These are phyloP conservation scores for Ferrisia virgata DNA, from an alignment of 2,888 invertebrate genomes.

Conservation along the genomic window DNA sequence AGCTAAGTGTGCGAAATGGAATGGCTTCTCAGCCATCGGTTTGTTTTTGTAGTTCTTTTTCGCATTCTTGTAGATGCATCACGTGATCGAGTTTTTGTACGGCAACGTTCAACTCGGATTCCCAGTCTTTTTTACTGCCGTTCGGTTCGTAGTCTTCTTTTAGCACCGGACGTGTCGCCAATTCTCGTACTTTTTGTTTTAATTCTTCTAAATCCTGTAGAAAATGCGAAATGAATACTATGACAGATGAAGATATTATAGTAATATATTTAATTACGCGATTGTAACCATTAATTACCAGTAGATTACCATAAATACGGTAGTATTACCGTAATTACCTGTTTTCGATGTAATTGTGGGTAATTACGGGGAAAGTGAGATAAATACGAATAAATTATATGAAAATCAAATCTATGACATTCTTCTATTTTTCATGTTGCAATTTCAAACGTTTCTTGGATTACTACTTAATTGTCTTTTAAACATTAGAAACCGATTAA, in stretches of 20 bases:
- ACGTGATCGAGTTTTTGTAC: conserved; percentile 74
- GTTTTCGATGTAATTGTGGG: too few species aligned
- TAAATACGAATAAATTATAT: too few species aligned
- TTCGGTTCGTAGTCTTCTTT: conserved; percentile 59
- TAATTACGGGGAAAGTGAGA: too few species aligned
- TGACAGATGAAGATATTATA: too few species aligned
- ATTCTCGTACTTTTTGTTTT: conserved; percentile 66
- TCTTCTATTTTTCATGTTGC: background rate
- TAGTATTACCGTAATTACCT: too few species aligned
- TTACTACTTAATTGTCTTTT: too few species aligned
- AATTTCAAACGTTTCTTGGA: background rate
- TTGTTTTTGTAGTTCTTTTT: conserved; percentile 52
- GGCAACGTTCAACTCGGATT: conserved; percentile 70
- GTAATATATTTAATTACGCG: too few species aligned
- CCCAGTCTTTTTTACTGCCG: conserved; percentile 74
- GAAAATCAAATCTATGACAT: too few species aligned
- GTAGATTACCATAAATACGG: too few species aligned
- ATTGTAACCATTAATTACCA: too few species aligned
- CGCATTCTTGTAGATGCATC: conserved; percentile 65
- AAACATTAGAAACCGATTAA: too few species aligned
- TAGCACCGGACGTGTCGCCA: conserved; percentile 71
- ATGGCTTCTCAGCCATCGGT: background rate
- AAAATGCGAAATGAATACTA: too few species aligned
- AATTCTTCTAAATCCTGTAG: conserved; percentile 62
- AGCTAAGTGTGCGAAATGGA: background rate